Evolutionary conservation across 2,797 vertebrate species (phyloP), one percentile per base, ranked within the genome.

Genomic region (Odontamblyopus lacepedii): DNA sequence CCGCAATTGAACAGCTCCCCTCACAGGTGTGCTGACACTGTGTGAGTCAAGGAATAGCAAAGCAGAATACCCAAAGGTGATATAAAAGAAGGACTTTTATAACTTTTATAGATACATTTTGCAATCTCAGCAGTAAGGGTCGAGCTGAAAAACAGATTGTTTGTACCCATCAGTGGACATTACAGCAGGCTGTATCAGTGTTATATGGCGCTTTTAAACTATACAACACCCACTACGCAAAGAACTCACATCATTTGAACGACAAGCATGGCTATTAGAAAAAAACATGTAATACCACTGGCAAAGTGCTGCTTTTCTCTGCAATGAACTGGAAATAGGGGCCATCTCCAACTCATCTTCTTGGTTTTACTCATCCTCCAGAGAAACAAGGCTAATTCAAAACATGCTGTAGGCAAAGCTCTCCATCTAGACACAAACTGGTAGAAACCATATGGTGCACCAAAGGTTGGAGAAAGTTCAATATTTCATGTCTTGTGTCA

Each of bases 321-420:
- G 71, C 83, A 83, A 67, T 53, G 60, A 44, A 75, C 77, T 76
- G 71, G 71, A 23, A 78, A 76, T 80, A 64, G 30, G 51, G 67
- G 53, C 55, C 19, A 12, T 79, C 66, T 77, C 75, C 67, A 9
- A 65, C 72, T 70, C 70, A 77, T 63, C 75, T 60, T 78, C 71
- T 84, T 74, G 61, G 56, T 76, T 63, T 86, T 80, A 88, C 70
- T 88, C 83, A 83, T 83, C 74, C 80, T 66, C 78, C 76, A 27
- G 67, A 71, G 71, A 62, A 76, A 85, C 26, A 79, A 80, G 73
- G 67, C 57, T 81, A 79, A 83, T 87, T 75, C 74, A 80, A 81
- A 77, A 50, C 75, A 56, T 0, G 51, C 78, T 2, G 4, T 12
- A 71, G 78, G 81, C 73, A 75, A 74, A 85, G 64, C 73, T 78